These are phyloP conservation scores for Pomacea maculata DNA, from an alignment of 1,140 invertebrate genomes.

Conservation along the genomic window DNA sequence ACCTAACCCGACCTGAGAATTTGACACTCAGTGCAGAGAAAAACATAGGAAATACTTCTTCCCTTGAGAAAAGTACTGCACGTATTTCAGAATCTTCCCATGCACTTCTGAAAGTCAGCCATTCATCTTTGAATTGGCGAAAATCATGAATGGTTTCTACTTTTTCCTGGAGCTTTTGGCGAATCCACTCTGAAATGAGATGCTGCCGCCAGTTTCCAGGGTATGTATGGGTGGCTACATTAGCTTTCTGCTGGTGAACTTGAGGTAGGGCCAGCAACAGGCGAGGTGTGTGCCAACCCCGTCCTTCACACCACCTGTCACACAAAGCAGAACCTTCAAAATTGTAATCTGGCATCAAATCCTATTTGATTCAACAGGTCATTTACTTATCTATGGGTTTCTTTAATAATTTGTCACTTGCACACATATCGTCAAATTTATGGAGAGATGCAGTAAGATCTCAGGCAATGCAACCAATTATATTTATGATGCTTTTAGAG, in stretches of 20 bases:
- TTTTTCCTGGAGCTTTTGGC: conserved; percentile 64
- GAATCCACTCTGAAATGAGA: conserved; percentile 67
- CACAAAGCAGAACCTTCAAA: neutral
- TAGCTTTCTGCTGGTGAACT: conserved; percentile 68
- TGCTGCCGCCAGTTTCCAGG: conserved; percentile 52
- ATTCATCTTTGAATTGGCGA: conserved; percentile 53
- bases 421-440: too few species aligned
- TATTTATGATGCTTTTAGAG: too few species aligned
- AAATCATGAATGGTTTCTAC: conserved; percentile 58
- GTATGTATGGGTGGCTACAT: conserved; percentile 66
- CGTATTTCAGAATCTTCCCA: conserved; percentile 58
- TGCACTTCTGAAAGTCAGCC: conserved; percentile 48
- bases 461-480: too few species aligned
- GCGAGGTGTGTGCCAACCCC: conserved; percentile 66
- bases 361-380: too few species aligned
- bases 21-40: conserved; percentile 69
- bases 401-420: too few species aligned
- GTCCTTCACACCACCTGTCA: conserved; percentile 66
- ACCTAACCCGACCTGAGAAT: conserved; percentile 69
- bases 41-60: conserved; percentile 66
- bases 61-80: conserved; percentile 65
- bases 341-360: too few species aligned
- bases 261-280: conserved; percentile 68
- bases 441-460: too few species aligned
- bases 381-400: too few species aligned